phyloP scores from a whole-genome alignment of 2,113 vertebrate genomes.

The Thermophis baileyi region DNA sequence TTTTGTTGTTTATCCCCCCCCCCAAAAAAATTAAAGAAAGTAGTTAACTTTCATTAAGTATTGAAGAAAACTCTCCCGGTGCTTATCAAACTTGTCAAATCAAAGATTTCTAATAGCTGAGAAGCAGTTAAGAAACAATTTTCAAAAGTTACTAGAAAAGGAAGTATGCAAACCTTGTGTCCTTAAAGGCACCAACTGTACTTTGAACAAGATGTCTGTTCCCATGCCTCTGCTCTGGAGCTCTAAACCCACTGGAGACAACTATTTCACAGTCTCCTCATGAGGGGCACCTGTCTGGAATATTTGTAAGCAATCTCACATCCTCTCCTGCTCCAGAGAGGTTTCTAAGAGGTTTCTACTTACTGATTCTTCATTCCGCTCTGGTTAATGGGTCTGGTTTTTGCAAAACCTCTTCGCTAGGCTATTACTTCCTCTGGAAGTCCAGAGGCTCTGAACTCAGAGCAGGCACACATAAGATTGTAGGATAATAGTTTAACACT shows the following conservation, averaged over 20 bases:
- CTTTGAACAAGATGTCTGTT: background rate
- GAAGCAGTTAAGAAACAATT: too few species aligned
- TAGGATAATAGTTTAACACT: background rate
- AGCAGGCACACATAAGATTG: background rate
- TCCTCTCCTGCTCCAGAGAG: background rate
- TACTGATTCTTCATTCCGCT: background rate
- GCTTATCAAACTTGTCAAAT: background rate
- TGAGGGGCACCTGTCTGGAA: background rate
- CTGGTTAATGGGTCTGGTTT: background rate
- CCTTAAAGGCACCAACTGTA: background rate
- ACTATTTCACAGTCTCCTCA: background rate
- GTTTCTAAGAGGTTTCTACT: background rate
- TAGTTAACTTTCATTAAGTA: background rate
- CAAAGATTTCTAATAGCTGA: background rate
- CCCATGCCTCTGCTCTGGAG: background rate
- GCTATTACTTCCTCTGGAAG: background rate
- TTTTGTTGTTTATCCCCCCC: background rate
- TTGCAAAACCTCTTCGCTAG: background rate
- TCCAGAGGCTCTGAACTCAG: background rate
- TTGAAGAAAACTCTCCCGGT: background rate
- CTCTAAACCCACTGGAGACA: background rate
- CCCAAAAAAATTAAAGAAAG: background rate
- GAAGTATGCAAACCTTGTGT: background rate
- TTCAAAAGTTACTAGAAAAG: background rate
- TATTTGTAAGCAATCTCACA: background rate